These are phyloP conservation scores for Cervus canadensis DNA, from an alignment of 2,113 vertebrate genomes.

Conservation along the genomic window DNA sequence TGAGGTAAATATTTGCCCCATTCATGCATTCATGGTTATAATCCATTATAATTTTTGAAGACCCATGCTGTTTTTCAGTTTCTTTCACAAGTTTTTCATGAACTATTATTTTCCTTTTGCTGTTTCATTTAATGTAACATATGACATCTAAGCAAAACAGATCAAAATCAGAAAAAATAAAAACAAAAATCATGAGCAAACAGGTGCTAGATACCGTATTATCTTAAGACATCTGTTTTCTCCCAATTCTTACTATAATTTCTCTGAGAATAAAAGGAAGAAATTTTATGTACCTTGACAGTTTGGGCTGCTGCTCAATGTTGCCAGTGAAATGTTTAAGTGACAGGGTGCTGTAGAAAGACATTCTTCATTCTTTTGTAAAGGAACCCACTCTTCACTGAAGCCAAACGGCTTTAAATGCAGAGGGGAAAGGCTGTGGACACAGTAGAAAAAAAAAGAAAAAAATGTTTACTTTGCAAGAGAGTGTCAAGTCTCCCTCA, in stretches of 20 bases:
- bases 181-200: neutral
- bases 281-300: neutral
- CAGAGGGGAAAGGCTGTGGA: neutral
- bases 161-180: neutral
- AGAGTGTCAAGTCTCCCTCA: constrained; percentile 54
- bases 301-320: neutral
- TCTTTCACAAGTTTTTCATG: neutral
- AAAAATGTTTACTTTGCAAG: neutral
- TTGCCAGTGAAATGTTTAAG: neutral
- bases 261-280: neutral
- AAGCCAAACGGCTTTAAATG: neutral
- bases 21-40: neutral
- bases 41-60: neutral
- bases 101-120: neutral
- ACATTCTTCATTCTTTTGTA: neutral
- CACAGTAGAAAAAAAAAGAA: neutral
- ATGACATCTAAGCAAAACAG: neutral
- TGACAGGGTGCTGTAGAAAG: neutral
- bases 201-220: neutral
- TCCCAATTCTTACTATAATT: neutral
- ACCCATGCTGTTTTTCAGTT: neutral
- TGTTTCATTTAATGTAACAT: neutral
- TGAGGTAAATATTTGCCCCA: neutral
- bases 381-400: neutral
- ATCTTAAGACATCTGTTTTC: neutral